A percentile compares a stretch with the other conserved stretches of the same genome.
phyloP scores from a whole-genome alignment of 2,888 invertebrate genomes.

The Lapara coniferarum region DNA sequence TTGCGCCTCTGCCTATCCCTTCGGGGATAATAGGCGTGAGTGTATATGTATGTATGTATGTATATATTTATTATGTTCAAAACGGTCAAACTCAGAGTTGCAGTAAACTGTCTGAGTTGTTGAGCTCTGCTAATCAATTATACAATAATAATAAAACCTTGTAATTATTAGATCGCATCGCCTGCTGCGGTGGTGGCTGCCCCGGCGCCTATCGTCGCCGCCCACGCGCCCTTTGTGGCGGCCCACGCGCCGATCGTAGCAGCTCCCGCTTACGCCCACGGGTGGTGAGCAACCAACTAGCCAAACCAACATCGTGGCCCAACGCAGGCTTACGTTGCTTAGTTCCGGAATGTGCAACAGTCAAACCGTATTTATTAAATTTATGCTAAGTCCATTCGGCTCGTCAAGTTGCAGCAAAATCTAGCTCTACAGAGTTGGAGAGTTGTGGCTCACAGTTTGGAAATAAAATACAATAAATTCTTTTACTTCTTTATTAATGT shows the following conservation, averaged over 20 bases:
- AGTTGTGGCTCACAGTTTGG: slow-evolving; percentile 57
- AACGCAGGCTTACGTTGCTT: slow-evolving; percentile 40
- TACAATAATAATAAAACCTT: neutral
- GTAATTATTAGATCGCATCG: slow-evolving; percentile 62
- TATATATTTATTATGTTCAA: no score
- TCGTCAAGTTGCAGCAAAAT: slow-evolving; percentile 51
- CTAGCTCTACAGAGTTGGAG: slow-evolving; percentile 53
- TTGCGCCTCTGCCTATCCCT: no score
- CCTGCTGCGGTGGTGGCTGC: slow-evolving; percentile 65
- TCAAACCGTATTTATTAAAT: slow-evolving; percentile 65
- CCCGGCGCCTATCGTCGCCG: slow-evolving; percentile 63
- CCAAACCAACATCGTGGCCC: slow-evolving; percentile 32
- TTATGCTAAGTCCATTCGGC: slow-evolving; percentile 54
- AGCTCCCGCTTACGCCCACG: slow-evolving; percentile 66
- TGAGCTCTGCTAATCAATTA: neutral
- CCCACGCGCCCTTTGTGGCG: slow-evolving; percentile 58
- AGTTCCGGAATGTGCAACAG: slow-evolving; percentile 65
- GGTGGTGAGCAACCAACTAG: slow-evolving; percentile 57
- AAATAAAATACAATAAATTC: slow-evolving; percentile 55
- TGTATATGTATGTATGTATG: no score
- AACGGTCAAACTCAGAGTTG: no score
- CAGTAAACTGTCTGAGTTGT: no score
- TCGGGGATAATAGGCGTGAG: no score
- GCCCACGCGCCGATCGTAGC: slow-evolving; percentile 64
- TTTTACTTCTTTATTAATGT: slow-evolving; percentile 30